A percentile compares a stretch with the other conserved stretches of the same genome.
Evolutionary conservation across 2,888 invertebrate genomes (phyloP).

Genomic region (Fabriciana adippe): DNA sequence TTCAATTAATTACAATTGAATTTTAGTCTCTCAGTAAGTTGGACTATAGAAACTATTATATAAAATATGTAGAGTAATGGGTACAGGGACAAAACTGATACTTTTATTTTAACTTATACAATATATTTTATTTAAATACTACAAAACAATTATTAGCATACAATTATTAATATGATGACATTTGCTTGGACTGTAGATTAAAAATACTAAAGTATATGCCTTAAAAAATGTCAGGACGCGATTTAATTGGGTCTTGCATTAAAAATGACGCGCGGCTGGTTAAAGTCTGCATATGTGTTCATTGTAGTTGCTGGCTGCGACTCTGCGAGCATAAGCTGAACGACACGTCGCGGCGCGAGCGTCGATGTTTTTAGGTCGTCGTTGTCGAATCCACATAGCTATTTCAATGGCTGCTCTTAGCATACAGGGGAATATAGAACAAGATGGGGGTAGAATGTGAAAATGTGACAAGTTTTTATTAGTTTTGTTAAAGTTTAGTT

Average conservation of each 20-base stretch:
- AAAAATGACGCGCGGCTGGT: conserved; percentile 33
- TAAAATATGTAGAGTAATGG: too few species aligned
- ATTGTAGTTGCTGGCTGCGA: conserved; percentile 10
- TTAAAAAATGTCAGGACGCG: conserved; percentile 10
- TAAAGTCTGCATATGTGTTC: conserved; percentile 6
- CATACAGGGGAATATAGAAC: conserved; percentile 19
- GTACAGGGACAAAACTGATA: too few species aligned
- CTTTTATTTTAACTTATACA: too few species aligned
- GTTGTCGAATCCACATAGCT: conserved; percentile 27
- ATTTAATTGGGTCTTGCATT: conserved; percentile 36
- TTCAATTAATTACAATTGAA: too few species aligned
- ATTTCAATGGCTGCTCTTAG: conserved; percentile 33
- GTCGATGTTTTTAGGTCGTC: conserved; percentile 42
- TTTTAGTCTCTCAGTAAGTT: too few species aligned
- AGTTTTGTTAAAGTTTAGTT: too few species aligned
- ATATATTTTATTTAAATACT: too few species aligned
- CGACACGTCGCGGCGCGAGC: conserved; percentile 19
- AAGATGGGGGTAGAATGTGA: too few species aligned
- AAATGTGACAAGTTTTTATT: too few species aligned
- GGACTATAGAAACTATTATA: too few species aligned
- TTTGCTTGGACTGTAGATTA: background rate
- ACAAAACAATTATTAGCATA: too few species aligned
- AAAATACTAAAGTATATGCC: background rate
- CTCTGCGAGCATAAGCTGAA: conserved; percentile 5
- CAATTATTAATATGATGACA: too few species aligned